phyloP scores from a whole-genome alignment of 2,797 vertebrate species.

The Enteromius paludinosus region DNA sequence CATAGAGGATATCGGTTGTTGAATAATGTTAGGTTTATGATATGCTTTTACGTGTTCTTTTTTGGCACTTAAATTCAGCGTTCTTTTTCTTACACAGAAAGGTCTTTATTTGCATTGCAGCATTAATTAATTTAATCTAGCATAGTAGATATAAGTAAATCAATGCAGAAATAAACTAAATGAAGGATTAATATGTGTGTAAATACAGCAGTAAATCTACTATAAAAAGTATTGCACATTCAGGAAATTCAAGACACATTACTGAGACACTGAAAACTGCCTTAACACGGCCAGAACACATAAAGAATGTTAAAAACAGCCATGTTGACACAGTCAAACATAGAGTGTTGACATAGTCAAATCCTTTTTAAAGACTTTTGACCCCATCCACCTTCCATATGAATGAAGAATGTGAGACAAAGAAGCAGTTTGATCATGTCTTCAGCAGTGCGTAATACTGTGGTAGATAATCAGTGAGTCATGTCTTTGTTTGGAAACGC shows the following conservation, averaged over 20 bases:
- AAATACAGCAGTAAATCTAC: not conserved
- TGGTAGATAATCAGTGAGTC: not conserved
- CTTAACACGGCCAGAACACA: not conserved
- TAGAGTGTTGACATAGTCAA: not conserved
- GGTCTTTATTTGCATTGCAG: not conserved
- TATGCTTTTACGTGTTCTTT: not conserved
- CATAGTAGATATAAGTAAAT: not conserved
- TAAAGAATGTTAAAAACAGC: not conserved
- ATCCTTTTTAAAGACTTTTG: not conserved
- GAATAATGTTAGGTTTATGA: not conserved
- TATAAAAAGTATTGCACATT: not conserved
- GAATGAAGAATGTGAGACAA: not conserved
- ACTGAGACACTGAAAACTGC: too few relatives aligned
- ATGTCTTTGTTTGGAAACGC: not conserved
- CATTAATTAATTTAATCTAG: not conserved
- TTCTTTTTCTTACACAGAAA: not conserved
- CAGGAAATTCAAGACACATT: too few relatives aligned
- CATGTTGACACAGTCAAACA: not conserved
- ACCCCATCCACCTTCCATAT: not conserved
- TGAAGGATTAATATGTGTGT: not conserved
- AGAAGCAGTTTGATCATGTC: not conserved
- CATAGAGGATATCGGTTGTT: not conserved
- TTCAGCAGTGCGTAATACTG: not conserved
- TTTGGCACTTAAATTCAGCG: not conserved
- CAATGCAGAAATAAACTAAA: not conserved